A percentile compares a stretch with the other conserved stretches of the same genome.
phyloP scores from a whole-genome alignment of 2,888 invertebrate genomes.

The Meghimatium bilineatum region DNA sequence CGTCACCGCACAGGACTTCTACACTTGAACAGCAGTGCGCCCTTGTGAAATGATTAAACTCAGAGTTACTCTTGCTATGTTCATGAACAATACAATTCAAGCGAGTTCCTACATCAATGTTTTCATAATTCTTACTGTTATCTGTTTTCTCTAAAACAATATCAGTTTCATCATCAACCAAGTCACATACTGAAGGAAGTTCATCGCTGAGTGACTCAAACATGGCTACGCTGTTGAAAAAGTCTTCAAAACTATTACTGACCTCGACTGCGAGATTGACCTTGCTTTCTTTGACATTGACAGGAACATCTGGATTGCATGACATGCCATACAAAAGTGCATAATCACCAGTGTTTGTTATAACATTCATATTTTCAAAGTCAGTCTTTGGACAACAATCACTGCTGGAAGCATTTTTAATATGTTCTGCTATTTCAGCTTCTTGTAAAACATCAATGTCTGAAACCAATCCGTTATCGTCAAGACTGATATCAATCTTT shows the following conservation, averaged over 20 bases:
- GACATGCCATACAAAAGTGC: neutral
- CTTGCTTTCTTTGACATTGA: neutral
- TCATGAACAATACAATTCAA: constrained; percentile 10
- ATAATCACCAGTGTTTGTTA: neutral
- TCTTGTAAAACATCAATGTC: neutral
- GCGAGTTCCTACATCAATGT: neutral
- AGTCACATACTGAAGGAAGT: neutral
- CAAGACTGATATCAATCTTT: neutral
- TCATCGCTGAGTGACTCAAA: constrained; percentile 10
- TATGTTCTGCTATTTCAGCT: neutral
- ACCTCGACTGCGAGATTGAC: neutral
- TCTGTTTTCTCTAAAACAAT: neutral
- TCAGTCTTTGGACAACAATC: neutral
- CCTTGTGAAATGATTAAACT: neutral
- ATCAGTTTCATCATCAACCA: constrained; percentile 5
- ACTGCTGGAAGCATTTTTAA: neutral
- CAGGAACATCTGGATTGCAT: too few species aligned
- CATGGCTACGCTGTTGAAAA: constrained; percentile 11
- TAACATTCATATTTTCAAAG: neutral
- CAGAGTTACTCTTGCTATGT: neutral
- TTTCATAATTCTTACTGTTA: neutral
- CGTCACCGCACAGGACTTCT: neutral
- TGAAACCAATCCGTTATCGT: neutral
- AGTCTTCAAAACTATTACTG: constrained; percentile 3
- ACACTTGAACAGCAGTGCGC: neutral